Evolutionary conservation across 2,113 vertebrate species (phyloP), one percentile per base, ranked within the genome.

Genomic region (Odocoileus hemionus): DNA sequence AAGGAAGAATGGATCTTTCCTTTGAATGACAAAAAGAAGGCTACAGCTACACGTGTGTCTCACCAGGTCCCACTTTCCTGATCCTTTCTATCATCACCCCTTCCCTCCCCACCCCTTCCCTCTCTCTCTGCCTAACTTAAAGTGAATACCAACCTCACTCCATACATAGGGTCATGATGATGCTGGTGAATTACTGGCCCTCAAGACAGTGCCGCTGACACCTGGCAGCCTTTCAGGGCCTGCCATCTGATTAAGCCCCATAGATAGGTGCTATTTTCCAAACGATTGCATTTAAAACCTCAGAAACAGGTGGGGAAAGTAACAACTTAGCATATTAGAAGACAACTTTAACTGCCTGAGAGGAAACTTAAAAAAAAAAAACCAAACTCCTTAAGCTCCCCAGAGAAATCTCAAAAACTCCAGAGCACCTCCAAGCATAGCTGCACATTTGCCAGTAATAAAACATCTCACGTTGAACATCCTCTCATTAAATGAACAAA

Each of bases 331-430:
- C 70, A 83, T 82, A 96, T 91, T 60, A 89, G 83, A 58, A 94
- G 86, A 89, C 23, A 67, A 86, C 86, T 92, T 97, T 58, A 90
- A 80, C 36, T 94, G 89, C 90, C 89, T 82, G 12, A 83, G 64
- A 94, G 23, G 54, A 97, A 97, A 96, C 82, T 91, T 52, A 92
- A 86, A 60, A 82, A 67, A 70, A 60, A 64, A 30, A 33, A 25
- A 92, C 55, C 50, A 82, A 64, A 19, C 60, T 60, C 94, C 60
- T 90, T 94, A 33, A 97, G 78, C 19, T 97, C 93, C n/a, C 88
- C 33, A 60, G 76, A 96, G 86, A 95, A 91, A 98, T 76, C 45
- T 61, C 78, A 60, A 39, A 79, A 95, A 36, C 67, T 83, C 57
- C 6, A 36, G 28, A 87, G 36, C 4, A 6, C 80, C n/a, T 64